phyloP scores from a whole-genome alignment of 2,797 vertebrate genomes.

The Gallirallus australis region DNA sequence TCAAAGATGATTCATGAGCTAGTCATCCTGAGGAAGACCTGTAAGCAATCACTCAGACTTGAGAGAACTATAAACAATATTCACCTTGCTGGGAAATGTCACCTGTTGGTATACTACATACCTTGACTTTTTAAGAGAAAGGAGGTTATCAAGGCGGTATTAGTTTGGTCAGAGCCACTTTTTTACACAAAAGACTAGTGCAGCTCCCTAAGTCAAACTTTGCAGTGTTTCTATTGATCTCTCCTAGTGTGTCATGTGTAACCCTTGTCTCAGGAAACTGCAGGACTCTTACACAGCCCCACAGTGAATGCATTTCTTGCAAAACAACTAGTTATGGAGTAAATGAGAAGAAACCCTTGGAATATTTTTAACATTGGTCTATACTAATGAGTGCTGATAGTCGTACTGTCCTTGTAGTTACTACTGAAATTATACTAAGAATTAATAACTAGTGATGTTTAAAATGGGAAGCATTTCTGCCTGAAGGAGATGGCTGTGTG shows the following conservation, averaged over 20 bases:
- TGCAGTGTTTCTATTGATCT: neutral
- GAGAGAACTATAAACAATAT: conserved; percentile 6
- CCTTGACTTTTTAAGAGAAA: neutral
- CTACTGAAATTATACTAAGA: neutral
- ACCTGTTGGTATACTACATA: neutral
- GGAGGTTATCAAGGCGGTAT: neutral
- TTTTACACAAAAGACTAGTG: neutral
- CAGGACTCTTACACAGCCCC: neutral
- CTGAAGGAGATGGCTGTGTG: neutral
- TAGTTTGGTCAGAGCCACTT: neutral
- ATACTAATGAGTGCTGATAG: neutral
- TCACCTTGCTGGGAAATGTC: conserved; percentile 13
- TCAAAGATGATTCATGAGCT: conserved; percentile 43
- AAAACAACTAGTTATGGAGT: neutral
- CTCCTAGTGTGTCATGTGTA: neutral
- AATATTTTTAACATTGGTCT: neutral
- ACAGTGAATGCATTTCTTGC: neutral
- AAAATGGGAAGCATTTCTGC: neutral
- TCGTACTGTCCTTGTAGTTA: neutral
- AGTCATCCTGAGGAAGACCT: conserved; percentile 9
- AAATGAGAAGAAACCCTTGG: neutral
- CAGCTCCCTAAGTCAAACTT: neutral
- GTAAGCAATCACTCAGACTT: conserved; percentile 31
- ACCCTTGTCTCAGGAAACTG: neutral
- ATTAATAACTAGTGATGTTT: neutral